These are phyloP conservation scores for Neodontobutis hainanensis DNA, from an alignment of 2,113 vertebrate genomes.

Conservation along the genomic window DNA sequence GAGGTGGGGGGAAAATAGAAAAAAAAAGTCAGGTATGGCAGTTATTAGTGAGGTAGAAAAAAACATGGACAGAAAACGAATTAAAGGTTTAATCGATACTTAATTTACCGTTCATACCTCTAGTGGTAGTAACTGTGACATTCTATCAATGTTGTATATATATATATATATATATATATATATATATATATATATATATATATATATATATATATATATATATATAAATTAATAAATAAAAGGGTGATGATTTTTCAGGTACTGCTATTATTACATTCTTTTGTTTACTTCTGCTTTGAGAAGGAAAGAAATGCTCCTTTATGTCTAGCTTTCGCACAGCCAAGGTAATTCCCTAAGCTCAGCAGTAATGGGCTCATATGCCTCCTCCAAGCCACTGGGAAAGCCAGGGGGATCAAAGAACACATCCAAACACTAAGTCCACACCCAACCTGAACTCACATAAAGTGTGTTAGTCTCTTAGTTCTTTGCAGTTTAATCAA, in stretches of 20 bases:
- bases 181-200: slow-evolving; percentile 38
- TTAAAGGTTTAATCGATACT: slow-evolving; percentile 71
- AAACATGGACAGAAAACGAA: slow-evolving; percentile 61
- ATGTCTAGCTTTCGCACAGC: slow-evolving; percentile 50
- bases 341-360: slow-evolving; percentile 61
- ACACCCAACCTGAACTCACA: slow-evolving; percentile 49
- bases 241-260: slow-evolving; percentile 30
- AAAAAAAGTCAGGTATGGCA: slow-evolving; percentile 30
- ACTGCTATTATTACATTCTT: slow-evolving; percentile 56
- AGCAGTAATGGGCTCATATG: slow-evolving; percentile 51
- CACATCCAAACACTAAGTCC: slow-evolving; percentile 54
- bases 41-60: slow-evolving; percentile 55
- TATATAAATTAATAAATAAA: too few species aligned
- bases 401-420: slow-evolving; percentile 51
- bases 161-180: slow-evolving; percentile 52
- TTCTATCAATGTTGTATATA: slow-evolving; percentile 65
- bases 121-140: slow-evolving; percentile 57
- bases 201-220: slow-evolving; percentile 39
- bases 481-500: slow-evolving; percentile 50
- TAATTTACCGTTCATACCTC: slow-evolving; percentile 70
- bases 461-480: slow-evolving; percentile 17
- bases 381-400: slow-evolving; percentile 30
- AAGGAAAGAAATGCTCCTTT: slow-evolving; percentile 45
- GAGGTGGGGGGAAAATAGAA: slow-evolving; percentile 28
- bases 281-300: slow-evolving; percentile 50